A percentile compares a stretch with the other conserved stretches of the same genome.
Conservation (phyloP, 2,888 invertebrate genomes). For the Orthosia gothica region DNA sequence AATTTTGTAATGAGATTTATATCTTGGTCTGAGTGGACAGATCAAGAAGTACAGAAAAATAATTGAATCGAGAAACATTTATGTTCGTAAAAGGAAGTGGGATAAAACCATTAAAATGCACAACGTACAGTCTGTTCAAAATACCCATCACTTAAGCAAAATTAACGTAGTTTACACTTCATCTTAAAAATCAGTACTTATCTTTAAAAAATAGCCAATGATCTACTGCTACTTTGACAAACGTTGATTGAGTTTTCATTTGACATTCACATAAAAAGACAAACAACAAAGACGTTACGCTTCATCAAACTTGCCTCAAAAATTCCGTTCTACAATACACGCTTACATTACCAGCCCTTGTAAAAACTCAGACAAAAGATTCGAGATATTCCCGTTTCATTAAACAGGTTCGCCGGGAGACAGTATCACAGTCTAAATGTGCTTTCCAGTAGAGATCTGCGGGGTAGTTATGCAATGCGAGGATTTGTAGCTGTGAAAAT, state of each 20-base stretch:
- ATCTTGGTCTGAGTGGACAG: neutral
- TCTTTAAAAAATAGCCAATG: slow-evolving; percentile 22
- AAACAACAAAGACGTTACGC: slow-evolving; percentile 13
- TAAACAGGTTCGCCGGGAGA: slow-evolving; percentile 19
- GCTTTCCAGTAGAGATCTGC: neutral
- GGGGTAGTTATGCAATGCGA: neutral
- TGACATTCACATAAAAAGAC: slow-evolving; percentile 8
- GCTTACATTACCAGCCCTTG: slow-evolving; percentile 8
- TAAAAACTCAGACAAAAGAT: slow-evolving; percentile 18
- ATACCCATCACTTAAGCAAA: no score
- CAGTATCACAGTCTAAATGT: slow-evolving; percentile 10
- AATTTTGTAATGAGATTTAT: slow-evolving; percentile 1
- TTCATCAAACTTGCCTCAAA: slow-evolving; percentile 10
- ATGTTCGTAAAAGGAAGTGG: neutral
- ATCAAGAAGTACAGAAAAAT: no score
- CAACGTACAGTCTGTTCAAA: no score
- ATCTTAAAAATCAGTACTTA: no score
- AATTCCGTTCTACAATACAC: slow-evolving; percentile 7
- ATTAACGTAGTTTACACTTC: no score
- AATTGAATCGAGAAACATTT: no score
- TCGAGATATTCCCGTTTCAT: slow-evolving; percentile 41
- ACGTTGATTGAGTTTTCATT: neutral
- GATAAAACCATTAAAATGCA: no score
- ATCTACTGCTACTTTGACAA: neutral
- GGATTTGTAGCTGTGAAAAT: no score